Base-by-base conservation (phyloP, 1,140 invertebrate species). In the Lepidurus arcticus region DNA sequence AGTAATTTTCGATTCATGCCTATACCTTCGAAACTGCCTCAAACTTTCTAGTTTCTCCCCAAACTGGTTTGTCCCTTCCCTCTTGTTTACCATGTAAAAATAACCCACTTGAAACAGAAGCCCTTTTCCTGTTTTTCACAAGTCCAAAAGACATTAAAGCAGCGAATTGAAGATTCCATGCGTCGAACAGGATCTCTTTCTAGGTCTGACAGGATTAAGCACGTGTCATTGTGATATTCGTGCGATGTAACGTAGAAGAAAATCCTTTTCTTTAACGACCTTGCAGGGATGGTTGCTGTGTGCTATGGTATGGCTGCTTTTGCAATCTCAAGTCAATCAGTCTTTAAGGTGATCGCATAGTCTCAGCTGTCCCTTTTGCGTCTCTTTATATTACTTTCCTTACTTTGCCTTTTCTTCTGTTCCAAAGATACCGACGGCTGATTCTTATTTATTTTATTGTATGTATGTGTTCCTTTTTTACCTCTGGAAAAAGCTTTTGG, bases 141-240 rank as follows among this genome's bases (percentile, higher is more conserved):
- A 65, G 13, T 13, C 53, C 16, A 13, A 21, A 21, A 21, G 4
- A 65, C 16, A 13, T 7, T 13, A 65, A 5, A 10, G 53, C 53
- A 13, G 9, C 1, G 21, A 21, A 65, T 65, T 21, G 53, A 21
- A 65, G 53, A 65, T 65, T n/a, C 16, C 53, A 21, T 21, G 53
- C 53, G 13, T 65, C 16, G n/a, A 65, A 65, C 53, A 65, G 53
- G 16, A 9, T 21, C 21, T 65, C 53, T 65, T 65, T 65, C 21
- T n/a, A 65, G 53, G 53, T 6, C 53, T 65, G 53, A 21, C 53
- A 65, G 53, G 53, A 65, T 65, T 65, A 65, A 65, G 53, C 53
- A 65, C 53, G 53, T 65, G 53, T 65, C 53, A 65, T 65, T 65
- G 53, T 65, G 53, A 65, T 65, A 65, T 65, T 9, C 53, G 21